Evolutionary conservation across 1,140 invertebrate genomes (phyloP).

Genomic region (Stratiolaelaps scimitus): DNA sequence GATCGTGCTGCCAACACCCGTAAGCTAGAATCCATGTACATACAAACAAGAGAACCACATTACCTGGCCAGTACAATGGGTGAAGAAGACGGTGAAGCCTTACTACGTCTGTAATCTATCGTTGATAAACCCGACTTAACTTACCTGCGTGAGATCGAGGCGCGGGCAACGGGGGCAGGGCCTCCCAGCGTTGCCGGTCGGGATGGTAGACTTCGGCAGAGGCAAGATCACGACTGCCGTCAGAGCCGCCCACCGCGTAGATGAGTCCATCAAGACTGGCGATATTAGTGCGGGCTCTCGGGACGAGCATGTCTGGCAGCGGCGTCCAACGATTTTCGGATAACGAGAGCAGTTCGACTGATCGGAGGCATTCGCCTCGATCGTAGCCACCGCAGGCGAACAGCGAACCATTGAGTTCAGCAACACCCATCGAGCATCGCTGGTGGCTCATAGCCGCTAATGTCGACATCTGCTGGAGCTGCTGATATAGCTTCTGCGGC

Average conservation of each 20-base stretch:
- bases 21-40: no score
- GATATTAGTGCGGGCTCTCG: constrained; percentile 60
- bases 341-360: constrained; percentile 59
- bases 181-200: constrained; percentile 50
- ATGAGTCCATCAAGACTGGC: constrained; percentile 53
- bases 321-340: constrained; percentile 54
- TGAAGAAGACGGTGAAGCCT: no score
- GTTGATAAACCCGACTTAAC: no score
- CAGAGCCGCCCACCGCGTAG: constrained; percentile 61
- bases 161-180: constrained; percentile 50
- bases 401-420: constrained; percentile 53
- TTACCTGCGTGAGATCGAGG: constrained; percentile 54
- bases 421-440: constrained; percentile 60
- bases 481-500: constrained; percentile 32
- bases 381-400: constrained; percentile 72
- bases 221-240: constrained; percentile 58
- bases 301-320: constrained; percentile 54
- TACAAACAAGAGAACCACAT: no score
- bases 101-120: no score
- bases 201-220: constrained; percentile 55
- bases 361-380: constrained; percentile 61
- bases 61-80: no score
- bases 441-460: constrained; percentile 54
- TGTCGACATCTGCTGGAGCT: constrained; percentile 36
- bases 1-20: no score